phyloP scores from a whole-genome alignment of 2,113 vertebrate genomes.

The Pseudopodoces humilis region DNA sequence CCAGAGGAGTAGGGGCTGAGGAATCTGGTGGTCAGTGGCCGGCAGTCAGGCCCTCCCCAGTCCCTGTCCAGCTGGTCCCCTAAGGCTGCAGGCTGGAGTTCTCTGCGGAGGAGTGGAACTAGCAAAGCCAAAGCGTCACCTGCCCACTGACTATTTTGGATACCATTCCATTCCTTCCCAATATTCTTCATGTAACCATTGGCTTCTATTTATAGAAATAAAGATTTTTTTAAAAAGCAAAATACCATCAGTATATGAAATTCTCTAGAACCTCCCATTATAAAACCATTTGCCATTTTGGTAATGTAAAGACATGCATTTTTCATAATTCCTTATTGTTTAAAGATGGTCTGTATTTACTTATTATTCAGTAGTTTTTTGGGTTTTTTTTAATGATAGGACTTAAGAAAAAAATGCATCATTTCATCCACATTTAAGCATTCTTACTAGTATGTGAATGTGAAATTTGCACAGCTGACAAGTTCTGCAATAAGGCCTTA shows the following conservation, averaged over 20 bases:
- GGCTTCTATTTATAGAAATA: neutral
- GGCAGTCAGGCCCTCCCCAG: accelerated
- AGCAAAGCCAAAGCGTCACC: accelerated
- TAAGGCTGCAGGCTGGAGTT: neutral
- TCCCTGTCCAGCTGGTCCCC: accelerated
- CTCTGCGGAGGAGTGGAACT: neutral
- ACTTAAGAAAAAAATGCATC: neutral
- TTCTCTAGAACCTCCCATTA: neutral
- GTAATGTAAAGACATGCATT: accelerated
- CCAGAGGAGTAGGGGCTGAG: accelerated
- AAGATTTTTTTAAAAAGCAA: neutral
- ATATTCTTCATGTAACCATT: neutral
- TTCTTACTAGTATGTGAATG: neutral
- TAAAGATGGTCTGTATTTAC: neutral
- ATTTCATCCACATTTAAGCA: neutral
- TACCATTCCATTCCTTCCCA: accelerated
- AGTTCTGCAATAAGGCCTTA: neutral
- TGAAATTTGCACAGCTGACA: neutral
- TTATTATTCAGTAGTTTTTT: neutral
- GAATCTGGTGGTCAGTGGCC: accelerated
- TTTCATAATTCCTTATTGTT: neutral
- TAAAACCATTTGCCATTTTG: neutral
- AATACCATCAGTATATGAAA: neutral
- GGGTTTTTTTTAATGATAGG: neutral
- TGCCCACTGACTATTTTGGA: accelerated